Evolutionary conservation across 2,888 invertebrate genomes (phyloP).

Genomic region (Thymelicus lineola): DNA sequence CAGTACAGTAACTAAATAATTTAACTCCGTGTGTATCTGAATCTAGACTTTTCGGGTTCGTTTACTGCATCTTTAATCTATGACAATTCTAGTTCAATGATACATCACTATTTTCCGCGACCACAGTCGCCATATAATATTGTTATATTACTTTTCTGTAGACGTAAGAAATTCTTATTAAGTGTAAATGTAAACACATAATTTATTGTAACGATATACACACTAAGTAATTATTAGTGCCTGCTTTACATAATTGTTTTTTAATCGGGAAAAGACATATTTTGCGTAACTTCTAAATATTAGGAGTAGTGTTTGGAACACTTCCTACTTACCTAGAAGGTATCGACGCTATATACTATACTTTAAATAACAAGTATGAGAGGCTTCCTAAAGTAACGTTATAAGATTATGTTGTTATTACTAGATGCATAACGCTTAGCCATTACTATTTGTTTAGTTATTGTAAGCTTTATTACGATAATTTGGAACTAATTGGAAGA

Average conservation of each 20-base stretch:
- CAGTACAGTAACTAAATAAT: constrained; percentile 33
- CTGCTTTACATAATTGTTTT: constrained; percentile 77
- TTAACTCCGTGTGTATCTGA: constrained; percentile 42
- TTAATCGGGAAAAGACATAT: constrained; percentile 79
- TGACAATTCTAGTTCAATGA: constrained; percentile 65
- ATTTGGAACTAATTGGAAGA: constrained; percentile 80
- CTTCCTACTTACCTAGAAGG: constrained; percentile 52
- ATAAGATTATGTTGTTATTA: constrained; percentile 83
- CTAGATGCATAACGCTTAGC: constrained; percentile 83
- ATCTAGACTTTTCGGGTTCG: constrained; percentile 48
- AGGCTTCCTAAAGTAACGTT: constrained; percentile 80
- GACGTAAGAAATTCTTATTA: constrained; percentile 69
- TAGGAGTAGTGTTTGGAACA: constrained; percentile 72
- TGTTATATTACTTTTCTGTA: constrained; percentile 71
- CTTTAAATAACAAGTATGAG: constrained; percentile 68
- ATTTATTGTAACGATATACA: constrained; percentile 82
- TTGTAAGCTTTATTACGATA: constrained; percentile 79
- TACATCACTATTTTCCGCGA: constrained; percentile 61
- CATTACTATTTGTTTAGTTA: constrained; percentile 77
- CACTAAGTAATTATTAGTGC: constrained; percentile 81
- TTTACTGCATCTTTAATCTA: constrained; percentile 44
- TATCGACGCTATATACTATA: constrained; percentile 59
- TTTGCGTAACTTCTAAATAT: constrained; percentile 70
- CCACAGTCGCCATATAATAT: constrained; percentile 50
- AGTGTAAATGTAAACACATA: constrained; percentile 80